Percentiles rank a stretch among this genome's conserved stretches.
Conservation (phyloP, 1,140 invertebrate species). For the Habropoda laboriosa region DNA sequence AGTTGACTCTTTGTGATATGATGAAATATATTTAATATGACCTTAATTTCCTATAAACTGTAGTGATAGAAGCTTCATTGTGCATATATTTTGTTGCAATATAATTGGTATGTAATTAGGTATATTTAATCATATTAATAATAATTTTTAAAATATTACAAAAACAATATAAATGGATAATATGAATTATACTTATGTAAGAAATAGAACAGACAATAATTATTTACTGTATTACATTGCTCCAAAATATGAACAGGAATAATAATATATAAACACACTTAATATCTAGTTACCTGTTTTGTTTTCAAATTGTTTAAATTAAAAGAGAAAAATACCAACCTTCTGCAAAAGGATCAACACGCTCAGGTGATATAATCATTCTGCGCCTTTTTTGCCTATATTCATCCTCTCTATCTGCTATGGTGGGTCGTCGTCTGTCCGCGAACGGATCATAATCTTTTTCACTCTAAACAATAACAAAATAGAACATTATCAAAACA, state of each 20-base stretch:
- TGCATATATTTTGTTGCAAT: conserved; percentile 43
- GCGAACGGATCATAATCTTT: conserved; percentile 98
- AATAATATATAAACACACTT: conserved; percentile 29
- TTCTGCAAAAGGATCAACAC: conserved; percentile 98
- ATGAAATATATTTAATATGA: conserved; percentile 6
- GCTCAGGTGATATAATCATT: conserved; percentile 97
- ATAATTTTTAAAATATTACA: background rate
- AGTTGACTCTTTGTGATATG: conserved; percentile 6
- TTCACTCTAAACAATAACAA: conserved; percentile 85
- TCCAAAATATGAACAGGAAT: conserved; percentile 33
- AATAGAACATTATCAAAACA: conserved; percentile 78
- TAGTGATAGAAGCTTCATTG: conserved; percentile 35
- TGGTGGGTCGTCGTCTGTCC: conserved; percentile 93
- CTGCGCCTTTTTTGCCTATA: conserved; percentile 93
- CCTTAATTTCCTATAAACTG: conserved; percentile 7
- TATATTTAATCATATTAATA: background rate
- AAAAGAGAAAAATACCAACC: conserved; percentile 85
- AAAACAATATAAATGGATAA: background rate
- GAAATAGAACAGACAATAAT: background rate
- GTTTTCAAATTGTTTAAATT: conserved; percentile 41
- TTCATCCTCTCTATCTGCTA: conserved; percentile 98
- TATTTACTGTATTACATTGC: conserved; percentile 32
- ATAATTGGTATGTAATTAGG: conserved; percentile 14
- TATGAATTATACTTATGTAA: background rate
- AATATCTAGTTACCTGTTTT: conserved; percentile 43